Evolutionary conservation across 2,797 vertebrate genomes (phyloP).

Genomic region (Salarias fasciatus): DNA sequence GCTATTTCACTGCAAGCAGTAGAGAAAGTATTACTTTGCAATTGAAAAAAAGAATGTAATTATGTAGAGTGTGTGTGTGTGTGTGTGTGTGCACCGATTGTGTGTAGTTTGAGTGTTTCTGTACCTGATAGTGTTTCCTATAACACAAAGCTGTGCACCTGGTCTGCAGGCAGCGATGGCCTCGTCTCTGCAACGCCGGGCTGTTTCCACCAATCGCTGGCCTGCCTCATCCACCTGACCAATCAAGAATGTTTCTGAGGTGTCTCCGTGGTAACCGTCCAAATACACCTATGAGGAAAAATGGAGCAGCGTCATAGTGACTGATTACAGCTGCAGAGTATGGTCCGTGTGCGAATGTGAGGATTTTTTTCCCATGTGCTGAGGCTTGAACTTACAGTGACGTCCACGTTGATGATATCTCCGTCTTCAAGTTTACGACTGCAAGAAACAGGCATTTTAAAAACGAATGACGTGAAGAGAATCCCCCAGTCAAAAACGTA

Average conservation of each 20-base stretch:
- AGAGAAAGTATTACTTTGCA: not conserved
- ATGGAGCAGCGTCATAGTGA: not conserved
- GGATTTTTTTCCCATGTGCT: not conserved
- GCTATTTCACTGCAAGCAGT: constrained; percentile 84
- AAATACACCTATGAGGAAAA: constrained; percentile 88
- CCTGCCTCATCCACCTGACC: constrained; percentile 92
- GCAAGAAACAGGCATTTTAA: constrained; percentile 67
- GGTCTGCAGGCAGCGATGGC: constrained; percentile 92
- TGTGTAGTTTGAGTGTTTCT: constrained; percentile 1
- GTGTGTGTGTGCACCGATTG: not conserved
- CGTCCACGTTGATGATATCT: constrained; percentile 98
- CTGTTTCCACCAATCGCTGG: constrained; percentile 90
- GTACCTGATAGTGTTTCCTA: constrained; percentile 99
- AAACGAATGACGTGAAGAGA: not conserved
- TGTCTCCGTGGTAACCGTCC: constrained; percentile 98
- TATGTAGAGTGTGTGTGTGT: not conserved
- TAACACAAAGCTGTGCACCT: constrained; percentile 91
- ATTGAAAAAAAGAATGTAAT: not conserved
- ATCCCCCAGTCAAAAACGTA: too few relatives aligned
- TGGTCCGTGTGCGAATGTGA: constrained; percentile 5
- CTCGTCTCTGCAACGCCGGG: constrained; percentile 92
- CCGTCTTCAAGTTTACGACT: constrained; percentile 95
- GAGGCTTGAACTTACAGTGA: constrained; percentile 89
- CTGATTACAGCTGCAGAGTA: too few relatives aligned
- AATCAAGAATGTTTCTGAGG: constrained; percentile 96